Evolutionary conservation across 2,797 vertebrate species (phyloP).

Genomic region (Neosilurus mollespiculum): DNA sequence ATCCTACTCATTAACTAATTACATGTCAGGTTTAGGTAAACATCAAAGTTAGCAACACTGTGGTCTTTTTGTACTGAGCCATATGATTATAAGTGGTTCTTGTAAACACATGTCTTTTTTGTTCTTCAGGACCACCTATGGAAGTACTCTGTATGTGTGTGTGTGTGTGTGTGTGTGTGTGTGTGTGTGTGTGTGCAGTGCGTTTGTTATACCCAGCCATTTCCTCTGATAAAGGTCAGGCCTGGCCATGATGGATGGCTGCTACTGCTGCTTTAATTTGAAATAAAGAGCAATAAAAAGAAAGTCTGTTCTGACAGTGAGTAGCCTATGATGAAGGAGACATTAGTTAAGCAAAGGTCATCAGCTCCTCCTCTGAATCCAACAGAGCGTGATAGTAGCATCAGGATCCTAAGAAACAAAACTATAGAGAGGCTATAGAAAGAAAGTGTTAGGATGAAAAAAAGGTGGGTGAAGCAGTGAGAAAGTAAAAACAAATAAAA

Average conservation of each 20-base stretch:
- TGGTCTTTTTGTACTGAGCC: background rate
- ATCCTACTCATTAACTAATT: slow-evolving; percentile 8
- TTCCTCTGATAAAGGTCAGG: slow-evolving; percentile 76
- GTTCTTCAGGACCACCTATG: slow-evolving; percentile 22
- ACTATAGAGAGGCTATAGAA: slow-evolving; percentile 52
- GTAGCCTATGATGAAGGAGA: slow-evolving; percentile 71
- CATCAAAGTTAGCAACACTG: background rate
- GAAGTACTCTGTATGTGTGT: slow-evolving; percentile 12
- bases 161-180: slow-evolving; percentile 6
- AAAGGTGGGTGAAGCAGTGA: background rate
- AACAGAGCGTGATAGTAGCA: slow-evolving; percentile 67
- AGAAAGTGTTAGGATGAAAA: background rate
- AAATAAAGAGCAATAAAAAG: slow-evolving; percentile 77
- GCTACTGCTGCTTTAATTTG: slow-evolving; percentile 75
- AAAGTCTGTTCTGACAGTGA: slow-evolving; percentile 59
- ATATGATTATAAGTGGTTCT: background rate
- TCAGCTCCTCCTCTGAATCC: slow-evolving; percentile 70
- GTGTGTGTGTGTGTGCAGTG: background rate
- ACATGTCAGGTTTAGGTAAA: background rate
- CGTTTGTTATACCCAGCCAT: slow-evolving; percentile 63
- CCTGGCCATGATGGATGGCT: slow-evolving; percentile 73
- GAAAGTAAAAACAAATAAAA: slow-evolving; percentile 19
- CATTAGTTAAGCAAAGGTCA: slow-evolving; percentile 86
- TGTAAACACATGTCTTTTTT: slow-evolving; percentile 23
- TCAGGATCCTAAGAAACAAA: slow-evolving; percentile 58